phyloP scores from a whole-genome alignment of 2,888 invertebrate species.

The Andrena bicolor region DNA sequence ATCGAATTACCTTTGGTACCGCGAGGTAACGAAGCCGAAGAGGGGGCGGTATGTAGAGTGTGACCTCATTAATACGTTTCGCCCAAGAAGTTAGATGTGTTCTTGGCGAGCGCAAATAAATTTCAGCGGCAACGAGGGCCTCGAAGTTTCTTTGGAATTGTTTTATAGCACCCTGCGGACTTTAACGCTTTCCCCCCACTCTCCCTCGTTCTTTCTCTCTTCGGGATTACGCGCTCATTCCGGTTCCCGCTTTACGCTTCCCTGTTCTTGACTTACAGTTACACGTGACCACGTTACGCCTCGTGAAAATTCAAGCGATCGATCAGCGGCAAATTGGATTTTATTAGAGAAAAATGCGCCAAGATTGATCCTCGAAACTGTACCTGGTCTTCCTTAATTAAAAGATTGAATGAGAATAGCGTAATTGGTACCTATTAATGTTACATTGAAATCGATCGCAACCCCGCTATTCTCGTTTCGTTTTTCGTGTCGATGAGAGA shows the following conservation, averaged over 20 bases:
- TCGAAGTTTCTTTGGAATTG: slow-evolving; percentile 73
- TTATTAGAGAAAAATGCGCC: slow-evolving; percentile 41
- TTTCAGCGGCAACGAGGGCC: slow-evolving; percentile 59
- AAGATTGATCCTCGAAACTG: not conserved
- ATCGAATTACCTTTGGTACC: slow-evolving; percentile 66
- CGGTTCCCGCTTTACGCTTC: slow-evolving; percentile 11
- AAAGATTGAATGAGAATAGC: slow-evolving; percentile 4
- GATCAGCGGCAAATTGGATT: slow-evolving; percentile 47
- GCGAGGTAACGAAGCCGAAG: slow-evolving; percentile 66
- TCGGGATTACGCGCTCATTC: slow-evolving; percentile 42
- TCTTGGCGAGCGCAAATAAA: slow-evolving; percentile 61
- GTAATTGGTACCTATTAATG: not conserved
- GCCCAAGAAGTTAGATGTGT: slow-evolving; percentile 66
- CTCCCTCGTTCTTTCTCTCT: not conserved
- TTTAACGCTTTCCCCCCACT: slow-evolving; percentile 41
- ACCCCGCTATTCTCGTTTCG: too few species aligned
- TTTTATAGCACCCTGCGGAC: slow-evolving; percentile 72
- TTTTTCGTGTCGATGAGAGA: not conserved
- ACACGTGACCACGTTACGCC: slow-evolving; percentile 18
- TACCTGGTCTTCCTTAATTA: slow-evolving; percentile 11
- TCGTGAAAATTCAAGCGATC: slow-evolving; percentile 37
- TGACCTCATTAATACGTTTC: slow-evolving; percentile 74
- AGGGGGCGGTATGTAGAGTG: slow-evolving; percentile 63
- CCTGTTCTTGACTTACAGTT: slow-evolving; percentile 20
- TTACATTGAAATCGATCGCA: not conserved